Conservation (phyloP, 1,140 invertebrate species). For the Orussus abietinus region DNA sequence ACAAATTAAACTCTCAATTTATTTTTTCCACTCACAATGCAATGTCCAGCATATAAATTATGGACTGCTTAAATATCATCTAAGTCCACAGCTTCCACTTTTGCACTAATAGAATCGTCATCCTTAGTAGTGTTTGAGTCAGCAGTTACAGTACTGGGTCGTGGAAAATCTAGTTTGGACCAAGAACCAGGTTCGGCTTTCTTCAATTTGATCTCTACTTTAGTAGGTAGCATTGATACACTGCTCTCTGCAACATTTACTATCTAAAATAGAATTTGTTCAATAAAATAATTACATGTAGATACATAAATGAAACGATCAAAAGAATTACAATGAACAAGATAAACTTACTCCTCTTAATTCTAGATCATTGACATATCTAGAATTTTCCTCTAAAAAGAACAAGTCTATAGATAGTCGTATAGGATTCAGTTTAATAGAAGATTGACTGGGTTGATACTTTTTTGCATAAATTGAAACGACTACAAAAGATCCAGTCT, state of each 20-base stretch:
- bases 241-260: constrained; percentile 66
- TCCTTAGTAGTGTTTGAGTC: too few relatives aligned
- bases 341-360: constrained; percentile 72
- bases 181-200: constrained; percentile 84
- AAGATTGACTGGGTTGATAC: constrained; percentile 73
- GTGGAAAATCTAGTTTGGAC: constrained; percentile 69
- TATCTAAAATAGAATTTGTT: constrained; percentile 55
- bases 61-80: constrained; percentile 43
- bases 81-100: constrained; percentile 53
- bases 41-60: constrained; percentile 31
- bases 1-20: too few relatives aligned
- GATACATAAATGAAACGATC: not conserved
- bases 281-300: constrained; percentile 4
- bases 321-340: constrained; percentile 1
- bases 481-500: constrained; percentile 77
- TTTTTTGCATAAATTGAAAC: constrained; percentile 89
- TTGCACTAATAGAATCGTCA: constrained; percentile 37
- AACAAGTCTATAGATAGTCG: constrained; percentile 71
- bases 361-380: constrained; percentile 78
- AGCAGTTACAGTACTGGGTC: constrained; percentile 20
- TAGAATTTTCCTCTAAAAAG: constrained; percentile 74
- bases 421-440: constrained; percentile 81
- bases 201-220: constrained; percentile 91
- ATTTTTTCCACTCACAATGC: too few relatives aligned
- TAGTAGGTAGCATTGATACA: constrained; percentile 82